Evolutionary conservation across 2,113 vertebrate genomes (phyloP).

Genomic region (Meles meles): DNA sequence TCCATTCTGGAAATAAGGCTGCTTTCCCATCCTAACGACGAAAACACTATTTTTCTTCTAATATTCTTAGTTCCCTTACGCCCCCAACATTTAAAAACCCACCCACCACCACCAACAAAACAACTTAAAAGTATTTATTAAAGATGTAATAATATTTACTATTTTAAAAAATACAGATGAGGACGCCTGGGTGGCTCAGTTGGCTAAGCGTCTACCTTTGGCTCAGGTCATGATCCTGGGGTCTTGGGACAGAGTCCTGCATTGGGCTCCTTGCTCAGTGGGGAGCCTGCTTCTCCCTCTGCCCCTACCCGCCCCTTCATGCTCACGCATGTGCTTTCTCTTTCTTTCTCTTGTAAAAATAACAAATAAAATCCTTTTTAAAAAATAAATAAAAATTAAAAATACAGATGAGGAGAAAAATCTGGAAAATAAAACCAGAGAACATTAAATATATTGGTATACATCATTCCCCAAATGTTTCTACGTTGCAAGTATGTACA

Average conservation of each 20-base stretch:
- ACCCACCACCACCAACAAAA: not conserved
- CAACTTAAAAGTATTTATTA: not conserved
- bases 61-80: not conserved
- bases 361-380: too few relatives aligned
- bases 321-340: too few relatives aligned
- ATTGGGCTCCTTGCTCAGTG: too few relatives aligned
- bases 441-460: not conserved
- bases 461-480: not conserved
- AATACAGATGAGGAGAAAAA: not conserved
- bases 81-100: not conserved
- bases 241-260: too few relatives aligned
- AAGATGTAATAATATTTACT: not conserved
- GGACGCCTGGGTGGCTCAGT: too few relatives aligned
- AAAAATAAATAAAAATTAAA: not conserved
- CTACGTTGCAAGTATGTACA: not conserved
- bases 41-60: constrained; percentile 7
- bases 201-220: too few relatives aligned
- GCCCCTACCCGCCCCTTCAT: too few relatives aligned
- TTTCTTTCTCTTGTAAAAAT: too few relatives aligned
- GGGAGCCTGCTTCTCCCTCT: too few relatives aligned
- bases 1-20: not conserved
- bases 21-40: not conserved
- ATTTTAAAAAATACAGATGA: not conserved
- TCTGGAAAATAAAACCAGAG: not conserved
- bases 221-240: too few relatives aligned